Conservation (phyloP, 1,140 invertebrate genomes). For the Venustaconcha ellipsiformis region DNA sequence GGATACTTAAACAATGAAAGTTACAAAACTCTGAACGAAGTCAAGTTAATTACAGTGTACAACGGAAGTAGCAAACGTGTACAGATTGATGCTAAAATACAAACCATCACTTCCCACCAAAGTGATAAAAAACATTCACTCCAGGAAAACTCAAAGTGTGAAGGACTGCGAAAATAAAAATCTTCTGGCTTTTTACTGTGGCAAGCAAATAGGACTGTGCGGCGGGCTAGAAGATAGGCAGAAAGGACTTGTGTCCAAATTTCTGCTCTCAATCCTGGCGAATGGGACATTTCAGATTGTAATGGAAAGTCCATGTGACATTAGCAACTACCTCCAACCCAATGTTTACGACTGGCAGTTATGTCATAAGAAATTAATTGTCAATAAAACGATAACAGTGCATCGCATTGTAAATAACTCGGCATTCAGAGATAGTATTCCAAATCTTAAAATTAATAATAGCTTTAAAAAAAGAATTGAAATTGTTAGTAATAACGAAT, state of each 20-base stretch:
- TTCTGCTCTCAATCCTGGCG: not conserved
- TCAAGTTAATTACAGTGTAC: too few species aligned
- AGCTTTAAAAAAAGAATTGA: not conserved
- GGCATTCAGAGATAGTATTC: not conserved
- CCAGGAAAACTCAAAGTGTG: too few species aligned
- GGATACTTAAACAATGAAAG: too few species aligned
- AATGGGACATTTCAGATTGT: not conserved
- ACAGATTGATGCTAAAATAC: too few species aligned
- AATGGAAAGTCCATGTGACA: not conserved
- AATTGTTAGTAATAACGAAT: not conserved
- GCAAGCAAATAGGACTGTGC: not conserved
- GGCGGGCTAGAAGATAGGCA: not conserved
- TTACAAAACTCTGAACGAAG: too few species aligned
- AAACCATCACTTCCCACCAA: too few species aligned
- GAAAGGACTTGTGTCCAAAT: not conserved
- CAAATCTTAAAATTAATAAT: not conserved
- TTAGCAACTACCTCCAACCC: not conserved
- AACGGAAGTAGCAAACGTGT: too few species aligned
- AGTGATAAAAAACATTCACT: too few species aligned
- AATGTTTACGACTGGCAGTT: not conserved
- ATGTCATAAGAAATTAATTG: not conserved
- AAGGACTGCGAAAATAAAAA: not conserved
- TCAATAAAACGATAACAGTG: not conserved
- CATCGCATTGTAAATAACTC: not conserved
- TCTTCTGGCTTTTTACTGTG: constrained; percentile 3